Conservation (phyloP, 64 coral and sea anemone genomes). For the Pocillopora verrucosa region DNA sequence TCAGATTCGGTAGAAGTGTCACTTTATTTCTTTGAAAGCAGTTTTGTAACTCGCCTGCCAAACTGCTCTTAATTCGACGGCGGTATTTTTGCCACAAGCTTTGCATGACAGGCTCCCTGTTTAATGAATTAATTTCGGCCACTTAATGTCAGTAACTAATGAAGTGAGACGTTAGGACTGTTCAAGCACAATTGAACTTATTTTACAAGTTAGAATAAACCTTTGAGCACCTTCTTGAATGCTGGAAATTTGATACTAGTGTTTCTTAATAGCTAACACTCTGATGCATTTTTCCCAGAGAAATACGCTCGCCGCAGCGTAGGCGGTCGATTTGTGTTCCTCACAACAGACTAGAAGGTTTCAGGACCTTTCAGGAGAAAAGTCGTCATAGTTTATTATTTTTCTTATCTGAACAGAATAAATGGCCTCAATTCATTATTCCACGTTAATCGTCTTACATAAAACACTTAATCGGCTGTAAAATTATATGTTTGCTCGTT, state of each 20-base stretch:
- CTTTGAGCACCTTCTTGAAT: background rate
- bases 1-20: no score
- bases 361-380: background rate
- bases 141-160: no score
- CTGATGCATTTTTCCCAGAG: background rate
- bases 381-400: background rate
- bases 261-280: background rate
- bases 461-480: background rate
- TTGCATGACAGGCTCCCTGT: no score
- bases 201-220: no score
- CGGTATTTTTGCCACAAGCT: no score
- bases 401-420: background rate
- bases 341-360: background rate
- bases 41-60: no score
- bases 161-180: no score
- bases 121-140: no score
- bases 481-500: constrained; percentile 2
- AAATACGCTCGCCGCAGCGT: no score
- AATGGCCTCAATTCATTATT: background rate
- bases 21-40: no score
- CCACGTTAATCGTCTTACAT: background rate
- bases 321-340: background rate
- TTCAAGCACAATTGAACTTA: no score
- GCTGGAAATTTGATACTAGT: background rate
- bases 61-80: no score